Evolutionary conservation across 2,113 vertebrate genomes (phyloP).

Genomic region (Oceanites oceanicus): DNA sequence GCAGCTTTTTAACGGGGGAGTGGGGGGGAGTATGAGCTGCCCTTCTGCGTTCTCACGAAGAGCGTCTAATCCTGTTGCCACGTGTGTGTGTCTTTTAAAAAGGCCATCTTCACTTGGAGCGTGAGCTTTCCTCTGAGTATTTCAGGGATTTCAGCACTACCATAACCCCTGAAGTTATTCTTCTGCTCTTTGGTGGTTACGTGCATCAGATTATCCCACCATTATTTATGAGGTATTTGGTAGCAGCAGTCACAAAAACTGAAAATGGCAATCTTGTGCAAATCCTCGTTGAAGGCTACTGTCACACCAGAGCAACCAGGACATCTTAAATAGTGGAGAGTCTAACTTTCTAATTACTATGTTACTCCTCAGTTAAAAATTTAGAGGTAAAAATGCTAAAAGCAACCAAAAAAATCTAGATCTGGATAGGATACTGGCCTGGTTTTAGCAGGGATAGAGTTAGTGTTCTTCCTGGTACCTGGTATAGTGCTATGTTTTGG

Average conservation of each 20-base stretch:
- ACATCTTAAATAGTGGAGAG: neutral
- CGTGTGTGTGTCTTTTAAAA: neutral
- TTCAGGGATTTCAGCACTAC: neutral
- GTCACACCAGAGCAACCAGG: neutral
- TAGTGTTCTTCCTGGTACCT: neutral
- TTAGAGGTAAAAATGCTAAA: neutral
- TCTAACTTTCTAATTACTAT: neutral
- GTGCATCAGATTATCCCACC: neutral
- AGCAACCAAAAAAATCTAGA: neutral
- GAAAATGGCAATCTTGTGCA: neutral
- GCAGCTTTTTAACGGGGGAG: neutral
- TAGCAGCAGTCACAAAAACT: neutral
- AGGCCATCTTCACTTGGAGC: neutral
- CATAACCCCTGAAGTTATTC: neutral
- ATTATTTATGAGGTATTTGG: neutral
- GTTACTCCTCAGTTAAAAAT: neutral
- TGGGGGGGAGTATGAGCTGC: neutral
- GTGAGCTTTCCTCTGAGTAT: accelerated
- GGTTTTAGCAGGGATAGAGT: neutral
- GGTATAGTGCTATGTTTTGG: neutral
- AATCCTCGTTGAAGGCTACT: neutral
- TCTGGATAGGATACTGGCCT: neutral
- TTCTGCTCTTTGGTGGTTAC: no score
- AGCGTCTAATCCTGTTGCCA: neutral
- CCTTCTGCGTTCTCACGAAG: neutral